phyloP scores from a whole-genome alignment of 2,888 invertebrate species.

The Drosophila rellima region DNA sequence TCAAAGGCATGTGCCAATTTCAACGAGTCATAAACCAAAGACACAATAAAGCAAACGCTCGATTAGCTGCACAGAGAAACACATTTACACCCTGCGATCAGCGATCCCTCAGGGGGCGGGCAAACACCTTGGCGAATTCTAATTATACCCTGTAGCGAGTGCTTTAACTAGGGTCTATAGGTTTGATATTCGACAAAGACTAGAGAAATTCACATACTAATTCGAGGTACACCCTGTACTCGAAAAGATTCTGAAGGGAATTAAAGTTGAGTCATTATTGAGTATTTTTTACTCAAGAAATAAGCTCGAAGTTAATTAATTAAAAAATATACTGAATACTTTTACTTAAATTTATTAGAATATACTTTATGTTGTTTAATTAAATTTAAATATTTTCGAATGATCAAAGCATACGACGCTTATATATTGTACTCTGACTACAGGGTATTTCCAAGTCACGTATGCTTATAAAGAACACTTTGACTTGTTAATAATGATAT shows the following conservation, averaged over 20 bases:
- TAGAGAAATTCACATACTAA: no score
- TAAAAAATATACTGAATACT: no score
- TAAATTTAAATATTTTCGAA: background rate
- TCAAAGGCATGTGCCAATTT: constrained; percentile 67
- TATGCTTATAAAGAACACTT: background rate
- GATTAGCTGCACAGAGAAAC: constrained; percentile 44
- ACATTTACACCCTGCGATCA: background rate
- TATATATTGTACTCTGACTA: background rate
- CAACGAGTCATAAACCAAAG: constrained; percentile 75
- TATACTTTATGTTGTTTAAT: no score
- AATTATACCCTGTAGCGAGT: background rate
- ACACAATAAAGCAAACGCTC: constrained; percentile 73
- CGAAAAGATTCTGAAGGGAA: no score
- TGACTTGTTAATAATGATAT: constrained; percentile 45
- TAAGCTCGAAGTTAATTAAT: no score
- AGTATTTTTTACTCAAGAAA: no score
- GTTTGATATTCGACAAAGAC: background rate
- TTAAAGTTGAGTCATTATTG: no score
- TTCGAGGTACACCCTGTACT: no score
- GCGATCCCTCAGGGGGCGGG: background rate
- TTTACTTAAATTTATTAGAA: no score
- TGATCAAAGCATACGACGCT: background rate
- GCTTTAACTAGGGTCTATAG: background rate
- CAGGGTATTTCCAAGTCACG: background rate
- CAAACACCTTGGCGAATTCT: constrained; percentile 3